A percentile compares a stretch with the other conserved stretches of the same genome.
Conservation (phyloP, 2,888 invertebrate genomes). For the Oligia strigilis region DNA sequence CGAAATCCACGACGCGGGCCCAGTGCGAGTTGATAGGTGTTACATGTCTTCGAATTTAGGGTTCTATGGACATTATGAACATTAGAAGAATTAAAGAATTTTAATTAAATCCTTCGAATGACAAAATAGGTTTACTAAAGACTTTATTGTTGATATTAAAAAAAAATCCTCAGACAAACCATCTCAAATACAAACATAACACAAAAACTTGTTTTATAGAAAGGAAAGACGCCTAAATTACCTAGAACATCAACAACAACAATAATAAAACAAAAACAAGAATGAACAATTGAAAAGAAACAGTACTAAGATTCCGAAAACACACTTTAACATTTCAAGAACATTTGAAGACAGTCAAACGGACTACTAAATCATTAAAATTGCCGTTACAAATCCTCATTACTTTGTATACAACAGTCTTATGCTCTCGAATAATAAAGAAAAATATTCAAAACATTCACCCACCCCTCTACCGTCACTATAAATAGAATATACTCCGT, state of each 20-base stretch:
- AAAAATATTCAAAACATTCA: conserved; percentile 69
- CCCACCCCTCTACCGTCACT: conserved; percentile 49
- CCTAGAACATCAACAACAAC: conserved; percentile 13
- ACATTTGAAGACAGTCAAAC: conserved; percentile 56
- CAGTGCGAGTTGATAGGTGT: background rate
- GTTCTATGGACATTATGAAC: background rate
- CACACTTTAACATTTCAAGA: conserved; percentile 52
- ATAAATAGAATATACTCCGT: conserved; percentile 42
- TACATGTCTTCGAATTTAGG: background rate
- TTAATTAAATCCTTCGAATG: background rate
- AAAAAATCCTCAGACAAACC: background rate
- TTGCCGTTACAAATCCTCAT: conserved; percentile 77
- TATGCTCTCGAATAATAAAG: conserved; percentile 69
- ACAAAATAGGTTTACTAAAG: background rate
- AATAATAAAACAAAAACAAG: conserved; percentile 48
- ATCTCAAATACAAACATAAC: background rate
- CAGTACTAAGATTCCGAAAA: conserved; percentile 32
- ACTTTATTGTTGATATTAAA: background rate
- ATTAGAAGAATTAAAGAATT: background rate
- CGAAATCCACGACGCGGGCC: background rate
- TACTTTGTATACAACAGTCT: conserved; percentile 68
- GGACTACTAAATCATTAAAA: conserved; percentile 74
- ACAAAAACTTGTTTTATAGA: conserved; percentile 10
- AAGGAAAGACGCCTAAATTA: conserved; percentile 14
- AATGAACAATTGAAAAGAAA: conserved; percentile 52